Evolutionary conservation across 2,797 vertebrate genomes (phyloP).

Genomic region (Sorex maritimensis): DNA sequence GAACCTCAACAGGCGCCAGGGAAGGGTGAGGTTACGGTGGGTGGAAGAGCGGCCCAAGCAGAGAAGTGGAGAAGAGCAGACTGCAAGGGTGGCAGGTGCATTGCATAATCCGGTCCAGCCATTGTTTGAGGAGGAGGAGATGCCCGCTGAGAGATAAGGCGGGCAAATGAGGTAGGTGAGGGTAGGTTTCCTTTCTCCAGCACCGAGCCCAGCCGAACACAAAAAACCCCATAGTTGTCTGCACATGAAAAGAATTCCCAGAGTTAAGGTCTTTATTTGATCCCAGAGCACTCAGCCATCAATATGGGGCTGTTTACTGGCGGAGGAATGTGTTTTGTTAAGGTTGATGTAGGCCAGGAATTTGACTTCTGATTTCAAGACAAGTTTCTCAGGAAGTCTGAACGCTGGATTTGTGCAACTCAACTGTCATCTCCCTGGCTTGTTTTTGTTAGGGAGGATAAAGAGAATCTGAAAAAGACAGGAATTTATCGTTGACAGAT

Average conservation of each 20-base stretch:
- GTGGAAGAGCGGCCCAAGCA: neutral
- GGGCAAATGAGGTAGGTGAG: slow-evolving; percentile 66
- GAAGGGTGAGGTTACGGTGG: neutral
- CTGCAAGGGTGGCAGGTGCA: neutral
- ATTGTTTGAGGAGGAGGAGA: neutral
- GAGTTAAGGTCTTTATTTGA: slow-evolving; percentile 74
- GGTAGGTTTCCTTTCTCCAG: slow-evolving; percentile 73
- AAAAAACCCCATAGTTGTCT: slow-evolving; percentile 67
- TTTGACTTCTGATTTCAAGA: slow-evolving; percentile 85
- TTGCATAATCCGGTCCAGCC: neutral
- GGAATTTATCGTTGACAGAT: slow-evolving; percentile 82
- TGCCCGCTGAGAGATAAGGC: slow-evolving; percentile 52
- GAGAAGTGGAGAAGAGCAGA: neutral
- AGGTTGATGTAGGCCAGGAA: slow-evolving; percentile 83
- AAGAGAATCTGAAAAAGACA: slow-evolving; percentile 80
- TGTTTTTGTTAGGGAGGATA: slow-evolving; percentile 84
- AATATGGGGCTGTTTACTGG: slow-evolving; percentile 69
- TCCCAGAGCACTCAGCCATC: slow-evolving; percentile 63
- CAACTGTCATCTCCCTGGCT: slow-evolving; percentile 79
- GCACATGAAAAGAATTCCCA: slow-evolving; percentile 70
- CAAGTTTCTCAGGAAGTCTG: slow-evolving; percentile 84
- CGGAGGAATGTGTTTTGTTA: slow-evolving; percentile 76
- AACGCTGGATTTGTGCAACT: slow-evolving; percentile 79
- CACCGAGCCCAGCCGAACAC: slow-evolving; percentile 23
- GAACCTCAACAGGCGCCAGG: slow-evolving; percentile 5